These are phyloP conservation scores for Scolopax bukidnonensis DNA, from an alignment of 2,797 vertebrate species.

Conservation along the genomic window DNA sequence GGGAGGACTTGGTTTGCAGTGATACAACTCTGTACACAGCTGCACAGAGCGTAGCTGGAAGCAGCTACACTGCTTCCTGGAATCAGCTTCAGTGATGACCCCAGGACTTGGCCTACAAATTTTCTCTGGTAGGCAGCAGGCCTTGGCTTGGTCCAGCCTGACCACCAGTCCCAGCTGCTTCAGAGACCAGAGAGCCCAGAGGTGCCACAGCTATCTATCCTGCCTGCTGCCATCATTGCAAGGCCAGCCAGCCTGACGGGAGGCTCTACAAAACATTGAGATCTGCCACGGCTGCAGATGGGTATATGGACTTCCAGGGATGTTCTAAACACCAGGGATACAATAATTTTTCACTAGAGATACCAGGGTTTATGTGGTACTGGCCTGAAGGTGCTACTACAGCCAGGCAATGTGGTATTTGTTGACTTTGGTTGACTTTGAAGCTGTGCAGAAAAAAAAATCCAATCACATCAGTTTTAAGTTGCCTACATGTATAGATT, in stretches of 20 bases:
- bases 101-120: background rate
- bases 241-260: background rate
- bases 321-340: background rate
- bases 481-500: background rate
- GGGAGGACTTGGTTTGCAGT: background rate
- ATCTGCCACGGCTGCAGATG: background rate
- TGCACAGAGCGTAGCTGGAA: background rate
- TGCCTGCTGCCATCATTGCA: background rate
- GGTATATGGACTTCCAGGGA: background rate
- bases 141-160: background rate
- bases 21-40: background rate
- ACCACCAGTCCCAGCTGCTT: background rate
- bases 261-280: background rate
- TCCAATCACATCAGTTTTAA: background rate
- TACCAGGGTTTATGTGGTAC: background rate
- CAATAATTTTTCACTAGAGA: background rate
- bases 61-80: background rate
- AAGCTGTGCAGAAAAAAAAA: background rate
- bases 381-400: background rate
- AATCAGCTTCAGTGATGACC: background rate
- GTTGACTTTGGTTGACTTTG: background rate
- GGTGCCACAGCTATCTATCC: fast-evolving
- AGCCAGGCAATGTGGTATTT: background rate
- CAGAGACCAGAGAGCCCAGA: background rate
- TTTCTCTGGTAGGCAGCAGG: background rate